phyloP scores from a whole-genome alignment of 2,888 invertebrate species.

The Helleia helle region DNA sequence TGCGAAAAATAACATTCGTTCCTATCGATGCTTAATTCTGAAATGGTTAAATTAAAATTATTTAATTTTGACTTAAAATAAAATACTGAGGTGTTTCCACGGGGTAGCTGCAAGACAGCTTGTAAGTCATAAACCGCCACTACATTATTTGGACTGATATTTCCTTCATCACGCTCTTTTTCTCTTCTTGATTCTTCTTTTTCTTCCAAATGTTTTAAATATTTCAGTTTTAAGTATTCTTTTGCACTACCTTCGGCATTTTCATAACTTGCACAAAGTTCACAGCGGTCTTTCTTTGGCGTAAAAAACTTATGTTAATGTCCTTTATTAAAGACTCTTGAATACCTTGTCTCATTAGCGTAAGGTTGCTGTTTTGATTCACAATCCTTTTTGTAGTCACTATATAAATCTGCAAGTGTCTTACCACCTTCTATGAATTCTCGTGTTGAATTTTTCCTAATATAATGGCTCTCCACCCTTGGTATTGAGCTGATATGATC shows the following conservation, averaged over 20 bases:
- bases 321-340: conserved; percentile 10
- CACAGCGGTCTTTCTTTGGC: conserved; percentile 9
- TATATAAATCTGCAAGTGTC: conserved; percentile 17
- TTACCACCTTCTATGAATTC: conserved; percentile 21
- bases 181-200: conserved; percentile 2
- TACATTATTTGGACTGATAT: neutral
- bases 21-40: too few relatives aligned
- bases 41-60: too few relatives aligned
- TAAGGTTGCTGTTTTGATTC: neutral
- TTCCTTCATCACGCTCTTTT: conserved; percentile 7
- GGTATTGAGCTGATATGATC: conserved; percentile 18
- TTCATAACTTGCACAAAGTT: conserved; percentile 6
- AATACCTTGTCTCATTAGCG: conserved; percentile 5
- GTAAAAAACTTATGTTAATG: conserved; percentile 13
- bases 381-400: conserved; percentile 10
- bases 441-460: conserved; percentile 17
- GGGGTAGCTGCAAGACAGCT: conserved; percentile 20
- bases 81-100: conserved; percentile 18
- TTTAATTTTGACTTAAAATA: conserved; percentile 19
- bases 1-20: conserved; percentile 19
- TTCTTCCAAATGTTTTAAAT: neutral
- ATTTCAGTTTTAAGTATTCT: conserved; percentile 1
- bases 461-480: conserved; percentile 20
- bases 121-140: conserved; percentile 23
- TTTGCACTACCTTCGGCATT: neutral